phyloP scores from a whole-genome alignment of 2,888 invertebrate species.

The Bhutanitis thaidina region DNA sequence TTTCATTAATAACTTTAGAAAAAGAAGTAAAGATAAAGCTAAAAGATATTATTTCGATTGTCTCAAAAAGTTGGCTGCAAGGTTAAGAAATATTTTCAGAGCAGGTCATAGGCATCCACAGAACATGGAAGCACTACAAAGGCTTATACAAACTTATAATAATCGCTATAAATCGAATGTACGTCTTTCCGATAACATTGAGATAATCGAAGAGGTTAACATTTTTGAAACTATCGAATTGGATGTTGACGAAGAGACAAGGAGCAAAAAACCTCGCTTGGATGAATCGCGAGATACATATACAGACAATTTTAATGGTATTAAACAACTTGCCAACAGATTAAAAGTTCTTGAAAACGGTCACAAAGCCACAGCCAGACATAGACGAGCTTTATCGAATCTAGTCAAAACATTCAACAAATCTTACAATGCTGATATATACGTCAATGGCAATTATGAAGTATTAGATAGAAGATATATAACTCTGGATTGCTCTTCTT shows the following conservation, averaged over 20 bases:
- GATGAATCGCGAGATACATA: conserved; percentile 30
- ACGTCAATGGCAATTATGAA: conserved; percentile 45
- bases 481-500: conserved; percentile 54
- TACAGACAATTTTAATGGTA: conserved; percentile 42
- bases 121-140: conserved; percentile 40
- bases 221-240: conserved; percentile 59
- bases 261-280: conserved; percentile 38
- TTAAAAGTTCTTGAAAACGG: conserved; percentile 46
- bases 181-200: conserved; percentile 39
- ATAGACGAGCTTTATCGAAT: conserved; percentile 54
- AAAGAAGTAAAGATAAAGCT: conserved; percentile 31
- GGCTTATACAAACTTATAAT: conserved; percentile 52
- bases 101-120: conserved; percentile 30
- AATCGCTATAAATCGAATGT: conserved; percentile 44
- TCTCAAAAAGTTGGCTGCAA: conserved; percentile 41
- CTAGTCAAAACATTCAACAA: conserved; percentile 60
- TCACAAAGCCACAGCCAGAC: conserved; percentile 41
- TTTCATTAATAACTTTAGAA: conserved; percentile 24
- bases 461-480: conserved; percentile 49
- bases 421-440: conserved; percentile 54
- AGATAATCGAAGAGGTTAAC: conserved; percentile 41
- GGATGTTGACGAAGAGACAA: conserved; percentile 49
- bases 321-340: conserved; percentile 46
- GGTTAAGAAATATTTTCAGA: conserved; percentile 36
- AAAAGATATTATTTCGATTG: conserved; percentile 40